Evolutionary conservation across 2,888 invertebrate genomes (phyloP).

Genomic region (Andrena minutula): DNA sequence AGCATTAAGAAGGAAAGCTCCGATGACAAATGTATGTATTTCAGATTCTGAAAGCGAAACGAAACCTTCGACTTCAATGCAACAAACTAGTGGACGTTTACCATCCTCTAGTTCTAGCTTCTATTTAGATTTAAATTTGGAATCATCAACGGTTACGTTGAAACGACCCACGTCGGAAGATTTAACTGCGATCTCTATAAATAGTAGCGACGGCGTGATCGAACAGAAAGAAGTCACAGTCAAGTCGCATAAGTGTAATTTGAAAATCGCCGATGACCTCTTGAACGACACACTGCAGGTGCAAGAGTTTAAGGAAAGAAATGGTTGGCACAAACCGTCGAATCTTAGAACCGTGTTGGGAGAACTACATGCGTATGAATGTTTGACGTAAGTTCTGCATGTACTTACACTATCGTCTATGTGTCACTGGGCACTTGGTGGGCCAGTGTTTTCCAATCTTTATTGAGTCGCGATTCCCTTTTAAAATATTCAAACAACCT

Average conservation of each 20-base stretch:
- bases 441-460: no score
- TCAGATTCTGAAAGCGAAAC: conserved; percentile 83
- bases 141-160: conserved; percentile 88
- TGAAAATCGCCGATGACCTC: conserved; percentile 82
- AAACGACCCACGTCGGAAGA: conserved; percentile 85
- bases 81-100: conserved; percentile 82
- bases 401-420: background rate
- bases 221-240: conserved; percentile 77
- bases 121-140: conserved; percentile 88
- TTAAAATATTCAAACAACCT: no score
- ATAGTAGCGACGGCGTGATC: conserved; percentile 73
- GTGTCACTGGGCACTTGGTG: no score
- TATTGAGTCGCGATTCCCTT: no score
- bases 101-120: conserved; percentile 87
- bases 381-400: conserved; percentile 83
- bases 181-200: conserved; percentile 78
- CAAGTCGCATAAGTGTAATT: conserved; percentile 75
- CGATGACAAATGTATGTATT: conserved; percentile 34
- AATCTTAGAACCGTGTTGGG: conserved; percentile 86
- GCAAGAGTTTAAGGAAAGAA: conserved; percentile 81
- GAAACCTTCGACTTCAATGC: conserved; percentile 72
- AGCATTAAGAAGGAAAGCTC: no score
- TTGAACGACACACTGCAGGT: conserved; percentile 81
- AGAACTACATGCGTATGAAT: conserved; percentile 85
- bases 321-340: conserved; percentile 86